Conservation (phyloP, 2,888 invertebrate species). For the Bombyx huttoni region DNA sequence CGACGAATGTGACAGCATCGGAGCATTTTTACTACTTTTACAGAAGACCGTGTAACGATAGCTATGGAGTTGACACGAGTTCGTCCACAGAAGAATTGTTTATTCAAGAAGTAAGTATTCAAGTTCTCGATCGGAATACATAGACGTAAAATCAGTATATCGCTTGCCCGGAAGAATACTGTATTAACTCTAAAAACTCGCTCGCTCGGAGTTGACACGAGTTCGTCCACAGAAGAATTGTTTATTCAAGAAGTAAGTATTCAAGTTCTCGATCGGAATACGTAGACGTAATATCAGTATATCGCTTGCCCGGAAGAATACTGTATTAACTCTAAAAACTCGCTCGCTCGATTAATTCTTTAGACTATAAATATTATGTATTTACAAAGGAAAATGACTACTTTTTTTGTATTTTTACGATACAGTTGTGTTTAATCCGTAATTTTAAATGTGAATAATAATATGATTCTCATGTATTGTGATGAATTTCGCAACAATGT, state of each 20-base stretch:
- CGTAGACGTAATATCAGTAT: not conserved
- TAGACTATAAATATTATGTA: too few species aligned
- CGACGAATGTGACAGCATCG: conserved; percentile 22
- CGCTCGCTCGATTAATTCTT: too few species aligned
- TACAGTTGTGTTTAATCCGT: too few species aligned
- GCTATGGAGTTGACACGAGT: conserved; percentile 37
- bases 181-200: too few species aligned
- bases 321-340: too few species aligned
- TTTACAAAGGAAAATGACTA: too few species aligned
- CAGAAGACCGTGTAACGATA: conserved; percentile 26
- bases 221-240: conserved; percentile 21
- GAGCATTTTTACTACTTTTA: conserved; percentile 46
- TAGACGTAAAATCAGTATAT: not conserved
- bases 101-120: conserved; percentile 43
- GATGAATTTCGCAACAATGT: too few species aligned
- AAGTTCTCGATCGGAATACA: not conserved
- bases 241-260: conserved; percentile 49
- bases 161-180: too few species aligned
- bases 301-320: too few species aligned
- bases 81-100: conserved; percentile 27
- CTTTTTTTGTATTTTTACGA: too few species aligned
- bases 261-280: not conserved
- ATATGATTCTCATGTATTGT: not conserved
- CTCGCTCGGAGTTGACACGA: conserved; percentile 36
- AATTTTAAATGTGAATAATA: too few species aligned